A percentile compares a stretch with the other conserved stretches of the same genome.
Conservation (phyloP, 2,888 invertebrate genomes). For the Listrodromus nycthemerus region DNA sequence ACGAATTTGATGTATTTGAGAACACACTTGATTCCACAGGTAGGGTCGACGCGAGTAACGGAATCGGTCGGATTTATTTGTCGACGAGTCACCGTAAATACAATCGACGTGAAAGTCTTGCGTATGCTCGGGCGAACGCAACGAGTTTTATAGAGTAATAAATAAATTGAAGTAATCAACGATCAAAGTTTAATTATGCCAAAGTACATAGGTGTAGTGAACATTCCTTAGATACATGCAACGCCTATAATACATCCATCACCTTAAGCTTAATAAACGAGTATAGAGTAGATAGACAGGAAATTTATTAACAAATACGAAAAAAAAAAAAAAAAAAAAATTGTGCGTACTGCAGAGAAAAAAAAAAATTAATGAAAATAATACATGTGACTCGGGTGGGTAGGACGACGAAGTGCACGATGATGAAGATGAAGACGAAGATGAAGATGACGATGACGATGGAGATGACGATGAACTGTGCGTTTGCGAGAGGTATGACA, state of each 20-base stretch:
- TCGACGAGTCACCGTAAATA: slow-evolving; percentile 28
- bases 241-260: slow-evolving; percentile 79
- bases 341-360: slow-evolving; percentile 54
- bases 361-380: slow-evolving; percentile 62
- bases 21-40: not conserved
- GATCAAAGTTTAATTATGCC: slow-evolving; percentile 77
- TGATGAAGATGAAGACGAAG: slow-evolving; percentile 42
- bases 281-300: slow-evolving; percentile 51
- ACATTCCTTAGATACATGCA: slow-evolving; percentile 82
- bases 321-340: slow-evolving; percentile 41
- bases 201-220: slow-evolving; percentile 80
- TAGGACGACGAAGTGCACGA: slow-evolving; percentile 58
- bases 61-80: slow-evolving; percentile 17
- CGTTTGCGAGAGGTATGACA: slow-evolving; percentile 30
- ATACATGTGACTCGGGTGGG: slow-evolving; percentile 65
- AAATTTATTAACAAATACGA: slow-evolving; percentile 60
- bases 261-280: slow-evolving; percentile 75
- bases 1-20: not conserved
- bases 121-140: slow-evolving; percentile 27
- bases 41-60: slow-evolving; percentile 12
- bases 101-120: slow-evolving; percentile 15
- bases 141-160: slow-evolving; percentile 30
- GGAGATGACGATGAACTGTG: slow-evolving; percentile 28
- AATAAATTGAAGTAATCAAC: slow-evolving; percentile 58
- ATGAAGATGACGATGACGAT: slow-evolving; percentile 27